These are phyloP conservation scores for Siphamia tubifer DNA, from an alignment of 2,113 vertebrate genomes.

Conservation along the genomic window DNA sequence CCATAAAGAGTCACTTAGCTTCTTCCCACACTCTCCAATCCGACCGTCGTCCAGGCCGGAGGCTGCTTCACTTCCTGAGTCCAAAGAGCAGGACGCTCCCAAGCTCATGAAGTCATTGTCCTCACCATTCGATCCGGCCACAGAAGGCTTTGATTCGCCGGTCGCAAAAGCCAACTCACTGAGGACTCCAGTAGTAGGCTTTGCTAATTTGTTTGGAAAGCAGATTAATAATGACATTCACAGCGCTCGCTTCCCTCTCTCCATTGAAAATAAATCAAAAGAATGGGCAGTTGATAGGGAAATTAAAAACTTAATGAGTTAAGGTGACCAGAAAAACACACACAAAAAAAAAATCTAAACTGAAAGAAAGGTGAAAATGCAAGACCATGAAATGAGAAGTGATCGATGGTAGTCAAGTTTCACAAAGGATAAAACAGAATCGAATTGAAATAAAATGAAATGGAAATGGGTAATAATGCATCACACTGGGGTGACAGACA, in stretches of 20 bases:
- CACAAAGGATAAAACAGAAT: not conserved
- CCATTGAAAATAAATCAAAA: slow-evolving; percentile 28
- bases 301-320: not conserved
- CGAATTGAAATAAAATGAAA: slow-evolving; percentile 22
- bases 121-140: not conserved
- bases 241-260: slow-evolving; percentile 60
- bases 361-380: slow-evolving; percentile 12
- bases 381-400: slow-evolving; percentile 12
- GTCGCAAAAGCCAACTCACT: slow-evolving; percentile 7
- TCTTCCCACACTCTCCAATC: slow-evolving; percentile 44
- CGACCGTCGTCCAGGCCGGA: too few species aligned
- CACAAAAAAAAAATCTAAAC: not conserved
- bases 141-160: slow-evolving; percentile 11
- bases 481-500: slow-evolving; percentile 21
- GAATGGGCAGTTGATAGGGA: slow-evolving; percentile 1
- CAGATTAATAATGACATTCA: slow-evolving; percentile 71
- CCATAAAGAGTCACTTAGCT: slow-evolving; percentile 51
- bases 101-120: slow-evolving; percentile 4
- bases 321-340: not conserved
- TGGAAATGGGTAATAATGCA: slow-evolving; percentile 28
- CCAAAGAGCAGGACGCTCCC: slow-evolving; percentile 42
- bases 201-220: slow-evolving; percentile 69
- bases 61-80: slow-evolving; percentile 18
- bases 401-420: not conserved
- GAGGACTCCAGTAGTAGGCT: slow-evolving; percentile 24